Evolutionary conservation across 2,113 vertebrate species (phyloP).

Genomic region (Procapra przewalskii): DNA sequence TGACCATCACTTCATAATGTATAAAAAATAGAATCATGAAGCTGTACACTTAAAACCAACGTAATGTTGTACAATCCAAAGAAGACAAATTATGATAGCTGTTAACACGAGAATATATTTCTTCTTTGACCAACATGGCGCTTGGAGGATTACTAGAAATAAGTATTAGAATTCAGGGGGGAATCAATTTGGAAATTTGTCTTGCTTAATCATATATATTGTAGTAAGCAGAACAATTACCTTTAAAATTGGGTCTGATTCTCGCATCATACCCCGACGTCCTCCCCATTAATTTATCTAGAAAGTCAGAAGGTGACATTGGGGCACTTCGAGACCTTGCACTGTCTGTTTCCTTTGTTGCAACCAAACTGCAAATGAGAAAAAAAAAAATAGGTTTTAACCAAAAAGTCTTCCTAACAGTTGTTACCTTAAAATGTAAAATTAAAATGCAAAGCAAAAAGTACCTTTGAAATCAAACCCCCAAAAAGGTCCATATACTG

Average conservation of each 20-base stretch:
- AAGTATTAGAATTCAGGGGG: not conserved
- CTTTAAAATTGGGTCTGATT: constrained; percentile 99
- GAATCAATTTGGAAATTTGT: not conserved
- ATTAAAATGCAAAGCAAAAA: not conserved
- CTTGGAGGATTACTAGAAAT: not conserved
- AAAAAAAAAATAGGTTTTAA: constrained; percentile 49
- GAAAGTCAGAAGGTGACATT: constrained; percentile 97
- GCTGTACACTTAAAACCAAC: not conserved
- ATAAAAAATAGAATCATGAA: not conserved
- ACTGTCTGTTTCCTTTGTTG: constrained; percentile 90
- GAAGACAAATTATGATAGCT: not conserved
- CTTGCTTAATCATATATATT: not conserved
- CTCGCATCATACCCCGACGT: constrained; percentile 98
- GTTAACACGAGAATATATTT: not conserved
- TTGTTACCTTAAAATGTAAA: not conserved
- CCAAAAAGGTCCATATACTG: not conserved
- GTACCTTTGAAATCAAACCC: not conserved
- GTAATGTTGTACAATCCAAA: not conserved
- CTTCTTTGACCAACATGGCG: not conserved
- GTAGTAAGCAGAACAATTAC: constrained; percentile 78
- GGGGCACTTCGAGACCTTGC: constrained; percentile 85
- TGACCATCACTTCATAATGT: not conserved
- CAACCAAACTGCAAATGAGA: constrained; percentile 85
- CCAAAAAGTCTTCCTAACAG: not conserved
- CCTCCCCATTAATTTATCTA: constrained; percentile 98